Evolutionary conservation across 2,797 vertebrate species (phyloP), one percentile per base, ranked within the genome.

Genomic region (Anguilla marmorata): DNA sequence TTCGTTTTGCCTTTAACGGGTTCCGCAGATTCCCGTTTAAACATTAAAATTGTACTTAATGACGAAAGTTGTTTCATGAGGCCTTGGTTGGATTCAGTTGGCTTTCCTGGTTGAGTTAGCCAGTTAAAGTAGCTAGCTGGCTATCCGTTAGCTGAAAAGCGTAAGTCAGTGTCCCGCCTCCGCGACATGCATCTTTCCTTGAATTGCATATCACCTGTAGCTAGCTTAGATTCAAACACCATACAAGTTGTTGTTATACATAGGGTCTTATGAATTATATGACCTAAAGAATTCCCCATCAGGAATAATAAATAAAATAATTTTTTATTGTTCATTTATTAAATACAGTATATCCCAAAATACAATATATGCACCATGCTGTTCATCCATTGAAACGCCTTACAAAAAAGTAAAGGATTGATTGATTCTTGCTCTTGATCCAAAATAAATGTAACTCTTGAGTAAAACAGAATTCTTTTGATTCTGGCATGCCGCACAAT

Each of bases 151-250:
- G 27, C 30, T 37, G 30, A 76, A n/a, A 82, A 50, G 41, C 45
- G 7, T n/a, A 45, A 19, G 37, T 27, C 16, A 21, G 14, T 82
- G 5, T 50, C 19, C 79, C 37, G 33, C 76, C 16, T 50, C 6
- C 21, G 79, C n/a, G 21, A 82, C 45, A 19, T 48, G 79, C 41
- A 11, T 41, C 41, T 21, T 16, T 12, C 3, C 7, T 16, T 33
- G 30, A 74, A 14, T 30, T 79, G n/a, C 21, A 24, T n/a, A 82
- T 82, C 41, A 82, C 79, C 79, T 82, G 41, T 82, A 48, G 79
- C 21, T 82, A 8, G 45, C 72, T 50, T 27, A 6, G 45, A 21
- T 82, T 45, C 19, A 82, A 82, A 21, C 41, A 82, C 41, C 16
- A 21, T 48, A 1, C 12, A 6, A 48, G 41, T 37, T 48, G 48